These are phyloP conservation scores for Hyphantria cunea DNA, from an alignment of 1,140 invertebrate genomes.

Conservation along the genomic window DNA sequence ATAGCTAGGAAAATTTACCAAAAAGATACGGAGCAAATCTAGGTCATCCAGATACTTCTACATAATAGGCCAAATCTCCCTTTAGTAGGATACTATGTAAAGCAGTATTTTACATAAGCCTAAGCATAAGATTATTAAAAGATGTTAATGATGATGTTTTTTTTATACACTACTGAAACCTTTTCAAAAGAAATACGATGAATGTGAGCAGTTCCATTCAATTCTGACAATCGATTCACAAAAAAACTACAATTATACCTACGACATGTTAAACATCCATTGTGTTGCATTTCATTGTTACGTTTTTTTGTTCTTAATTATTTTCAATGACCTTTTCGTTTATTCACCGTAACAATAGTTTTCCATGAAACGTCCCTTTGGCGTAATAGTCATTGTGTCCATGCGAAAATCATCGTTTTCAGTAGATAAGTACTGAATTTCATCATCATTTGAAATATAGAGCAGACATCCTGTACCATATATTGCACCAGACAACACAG, in stretches of 20 bases:
- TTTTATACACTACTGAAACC: no score
- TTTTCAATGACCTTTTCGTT: slow-evolving; percentile 35
- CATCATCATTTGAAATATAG: background rate
- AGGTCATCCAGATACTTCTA: no score
- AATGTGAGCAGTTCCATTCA: no score
- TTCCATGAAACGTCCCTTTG: slow-evolving; percentile 36
- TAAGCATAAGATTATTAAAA: no score
- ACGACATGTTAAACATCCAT: background rate
- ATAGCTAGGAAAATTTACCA: no score
- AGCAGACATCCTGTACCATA: background rate
- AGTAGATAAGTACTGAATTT: background rate
- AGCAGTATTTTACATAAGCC: no score
- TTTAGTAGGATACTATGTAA: no score
- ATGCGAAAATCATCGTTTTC: background rate
- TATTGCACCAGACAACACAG: background rate
- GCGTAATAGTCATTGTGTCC: background rate
- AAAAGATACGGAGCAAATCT: no score
- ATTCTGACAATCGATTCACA: background rate
- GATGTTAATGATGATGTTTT: no score
- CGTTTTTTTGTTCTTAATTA: slow-evolving; percentile 8
- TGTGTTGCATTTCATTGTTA: slow-evolving; percentile 2
- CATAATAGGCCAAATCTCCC: no score
- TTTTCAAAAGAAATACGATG: no score
- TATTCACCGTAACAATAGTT: slow-evolving; percentile 45
- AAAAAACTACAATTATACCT: slow-evolving; percentile 4